Conservation (phyloP, 2,113 vertebrate species). For the Oncorhynchus tshawytscha region DNA sequence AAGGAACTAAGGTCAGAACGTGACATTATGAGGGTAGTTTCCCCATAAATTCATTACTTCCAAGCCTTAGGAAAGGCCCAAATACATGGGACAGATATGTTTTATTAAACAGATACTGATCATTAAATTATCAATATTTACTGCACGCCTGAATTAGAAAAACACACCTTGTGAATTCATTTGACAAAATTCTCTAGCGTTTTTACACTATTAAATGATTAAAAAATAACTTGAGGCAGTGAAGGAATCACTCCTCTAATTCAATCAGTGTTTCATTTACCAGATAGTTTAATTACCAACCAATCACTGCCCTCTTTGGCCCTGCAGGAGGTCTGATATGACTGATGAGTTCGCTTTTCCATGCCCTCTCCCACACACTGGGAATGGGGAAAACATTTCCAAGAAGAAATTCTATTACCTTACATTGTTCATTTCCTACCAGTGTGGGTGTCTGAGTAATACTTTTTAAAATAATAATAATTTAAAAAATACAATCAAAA, state of each 20-base stretch:
- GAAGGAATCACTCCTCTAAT: slow-evolving; percentile 34
- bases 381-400: slow-evolving; percentile 8
- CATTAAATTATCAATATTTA: slow-evolving; percentile 41
- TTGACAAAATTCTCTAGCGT: neutral
- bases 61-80: slow-evolving; percentile 14
- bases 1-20: no score
- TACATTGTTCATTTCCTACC: neutral
- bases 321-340: slow-evolving; percentile 45
- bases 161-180: neutral
- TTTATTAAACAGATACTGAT: slow-evolving; percentile 45
- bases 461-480: no score
- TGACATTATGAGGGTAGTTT: slow-evolving; percentile 11
- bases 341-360: slow-evolving; percentile 52
- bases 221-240: slow-evolving; percentile 46
- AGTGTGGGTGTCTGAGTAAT: no score
- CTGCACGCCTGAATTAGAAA: slow-evolving; percentile 36
- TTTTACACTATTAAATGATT: slow-evolving; percentile 29
- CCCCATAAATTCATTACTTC: slow-evolving; percentile 28
- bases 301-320: slow-evolving; percentile 40
- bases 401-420: neutral
- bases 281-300: slow-evolving; percentile 57
- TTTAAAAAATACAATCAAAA: no score
- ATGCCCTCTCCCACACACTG: slow-evolving; percentile 34
- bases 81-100: slow-evolving; percentile 10
- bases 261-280: slow-evolving; percentile 60